These are phyloP conservation scores for Fopius arisanus DNA, from an alignment of 1,140 invertebrate genomes.

Conservation along the genomic window DNA sequence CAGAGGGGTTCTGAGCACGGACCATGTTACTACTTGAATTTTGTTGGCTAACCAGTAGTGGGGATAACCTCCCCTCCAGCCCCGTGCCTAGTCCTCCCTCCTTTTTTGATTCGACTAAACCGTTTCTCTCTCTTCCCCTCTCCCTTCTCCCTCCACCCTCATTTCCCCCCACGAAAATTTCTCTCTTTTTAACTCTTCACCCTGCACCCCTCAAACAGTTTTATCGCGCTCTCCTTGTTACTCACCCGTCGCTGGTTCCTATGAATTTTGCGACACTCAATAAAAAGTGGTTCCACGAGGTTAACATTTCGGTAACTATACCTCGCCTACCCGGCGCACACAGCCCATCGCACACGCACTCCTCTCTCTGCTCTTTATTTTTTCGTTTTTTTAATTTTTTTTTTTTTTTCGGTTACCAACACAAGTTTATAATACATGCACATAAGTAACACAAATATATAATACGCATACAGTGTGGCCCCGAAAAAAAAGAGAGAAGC, in stretches of 20 bases:
- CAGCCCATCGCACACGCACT: constrained; percentile 30
- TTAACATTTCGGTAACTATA: constrained; percentile 67
- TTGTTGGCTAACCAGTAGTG: constrained; percentile 33
- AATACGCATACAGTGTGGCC: constrained; percentile 46
- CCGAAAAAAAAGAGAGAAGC: constrained; percentile 47
- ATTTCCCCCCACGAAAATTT: not conserved
- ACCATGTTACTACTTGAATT: constrained; percentile 22
- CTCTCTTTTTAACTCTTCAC: constrained; percentile 3
- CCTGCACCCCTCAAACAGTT: constrained; percentile 29
- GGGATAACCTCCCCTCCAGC: constrained; percentile 47
- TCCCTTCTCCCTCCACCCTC: constrained; percentile 25
- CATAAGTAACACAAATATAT: constrained; percentile 14
- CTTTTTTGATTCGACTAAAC: constrained; percentile 18
- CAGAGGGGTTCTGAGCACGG: constrained; percentile 47
- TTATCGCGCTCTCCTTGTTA: constrained; percentile 28
- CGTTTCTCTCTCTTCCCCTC: constrained; percentile 22
- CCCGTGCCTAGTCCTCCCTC: constrained; percentile 40
- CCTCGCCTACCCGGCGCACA: constrained; percentile 51
- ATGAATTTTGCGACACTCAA: constrained; percentile 67
- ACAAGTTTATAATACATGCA: not conserved
- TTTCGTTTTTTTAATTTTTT: constrained; percentile 8
- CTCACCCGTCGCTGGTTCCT: constrained; percentile 54
- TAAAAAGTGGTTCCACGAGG: constrained; percentile 67
- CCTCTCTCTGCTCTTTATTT: constrained; percentile 1
- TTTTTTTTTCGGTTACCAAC: constrained; percentile 15